Base-by-base conservation (phyloP, 2,797 vertebrate genomes). In the Orientallactaga sibirica region DNA sequence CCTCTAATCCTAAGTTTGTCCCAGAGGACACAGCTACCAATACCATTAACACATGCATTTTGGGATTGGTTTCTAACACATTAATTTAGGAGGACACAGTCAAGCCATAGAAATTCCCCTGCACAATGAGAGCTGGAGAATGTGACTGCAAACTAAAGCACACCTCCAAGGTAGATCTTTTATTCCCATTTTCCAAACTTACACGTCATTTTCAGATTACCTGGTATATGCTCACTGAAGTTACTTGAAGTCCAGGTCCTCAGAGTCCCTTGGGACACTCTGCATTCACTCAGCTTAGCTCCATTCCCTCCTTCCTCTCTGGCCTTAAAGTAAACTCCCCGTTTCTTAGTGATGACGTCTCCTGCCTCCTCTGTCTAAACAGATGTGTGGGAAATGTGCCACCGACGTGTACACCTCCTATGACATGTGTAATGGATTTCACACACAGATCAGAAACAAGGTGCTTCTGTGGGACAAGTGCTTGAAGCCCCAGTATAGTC, bases 371-470 rank as follows among this genome's bases (percentile, higher is more conserved):
- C 77, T 52, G 12, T 25, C 86, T 94, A 97, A 98, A 98, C 95
- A 96, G 81, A 43, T 22, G 80, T 12, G 16, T 0, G 96, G 91
- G 97, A 97, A 94, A 97, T 86, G 88, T 95, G 94, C 71, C 15
- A 68, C 66, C 75, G 92, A 91, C 96, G 96, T 97, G 97, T 98
- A 98, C 98, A 94, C 48, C 84, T 90, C 95, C 92, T 96, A 96
- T 98, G 97, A 98, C 97, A 96, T 94, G 97, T 90, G 92, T 97
- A 97, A 98, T 97, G 97, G 96, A 97, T 97, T 98, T 98, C 92
- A 94, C 79, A 64, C 97, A 95, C 73, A 96, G 95, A 96, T 96
- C 97, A 96, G 96, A 97, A 92, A 96, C 95, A 96, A 96, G 96
- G 94, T 96, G 95, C 96, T 93, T 94, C 96, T 89, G 61, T 62